Conservation (phyloP, 1,140 invertebrate genomes). For the Philaenus spumarius region DNA sequence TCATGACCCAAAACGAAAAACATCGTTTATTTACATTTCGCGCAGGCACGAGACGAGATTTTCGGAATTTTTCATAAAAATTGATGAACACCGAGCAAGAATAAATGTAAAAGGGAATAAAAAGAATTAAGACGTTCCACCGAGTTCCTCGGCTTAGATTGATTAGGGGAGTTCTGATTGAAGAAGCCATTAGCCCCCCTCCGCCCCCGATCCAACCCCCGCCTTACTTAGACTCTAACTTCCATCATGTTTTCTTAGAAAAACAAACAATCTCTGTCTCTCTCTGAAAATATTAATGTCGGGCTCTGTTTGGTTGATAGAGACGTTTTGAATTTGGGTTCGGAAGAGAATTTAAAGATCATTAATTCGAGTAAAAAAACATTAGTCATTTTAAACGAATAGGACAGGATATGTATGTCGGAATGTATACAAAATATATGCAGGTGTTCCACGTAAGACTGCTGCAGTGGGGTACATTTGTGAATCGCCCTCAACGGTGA, state of each 20-base stretch:
- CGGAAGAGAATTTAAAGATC: no score
- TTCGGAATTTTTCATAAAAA: slow-evolving; percentile 5
- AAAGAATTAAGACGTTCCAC: slow-evolving; percentile 5
- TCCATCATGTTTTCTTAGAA: neutral
- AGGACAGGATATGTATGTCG: no score
- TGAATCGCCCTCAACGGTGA: no score
- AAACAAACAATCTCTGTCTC: neutral
- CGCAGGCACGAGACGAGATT: no score
- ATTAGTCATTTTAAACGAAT: no score
- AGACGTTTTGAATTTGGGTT: no score
- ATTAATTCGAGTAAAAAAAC: no score
- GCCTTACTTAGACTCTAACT: neutral
- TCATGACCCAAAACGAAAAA: no score
- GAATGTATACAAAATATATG: no score
- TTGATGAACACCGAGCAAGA: neutral
- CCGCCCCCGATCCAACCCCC: neutral
- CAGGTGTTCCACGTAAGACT: no score
- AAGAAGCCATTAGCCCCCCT: neutral
- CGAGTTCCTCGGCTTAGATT: neutral
- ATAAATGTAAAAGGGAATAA: neutral
- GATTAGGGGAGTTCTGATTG: neutral
- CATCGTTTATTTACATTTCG: no score
- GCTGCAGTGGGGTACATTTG: no score
- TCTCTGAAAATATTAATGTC: neutral
- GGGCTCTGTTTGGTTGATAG: neutral